Percentiles rank a stretch among this genome's conserved stretches.
phyloP scores from a whole-genome alignment of 2,113 vertebrate genomes.

The Dipodomys spectabilis region DNA sequence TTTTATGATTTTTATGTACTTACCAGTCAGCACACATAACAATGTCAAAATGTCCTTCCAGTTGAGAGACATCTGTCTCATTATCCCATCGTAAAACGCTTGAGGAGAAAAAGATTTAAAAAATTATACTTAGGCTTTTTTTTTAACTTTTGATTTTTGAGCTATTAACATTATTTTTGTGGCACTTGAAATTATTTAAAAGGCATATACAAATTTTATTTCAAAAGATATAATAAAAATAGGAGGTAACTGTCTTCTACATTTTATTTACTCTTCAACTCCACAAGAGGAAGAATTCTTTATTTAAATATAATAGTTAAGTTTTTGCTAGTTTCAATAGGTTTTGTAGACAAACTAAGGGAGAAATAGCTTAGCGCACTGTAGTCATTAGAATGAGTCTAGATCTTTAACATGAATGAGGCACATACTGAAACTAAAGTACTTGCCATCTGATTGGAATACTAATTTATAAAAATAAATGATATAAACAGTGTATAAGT shows the following conservation, averaged over 20 bases:
- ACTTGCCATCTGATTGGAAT: slow-evolving; percentile 37
- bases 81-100: slow-evolving; percentile 99
- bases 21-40: slow-evolving; percentile 99
- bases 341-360: slow-evolving; percentile 52
- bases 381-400: slow-evolving; percentile 35
- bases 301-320: slow-evolving; percentile 59
- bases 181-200: slow-evolving; percentile 78
- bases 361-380: slow-evolving; percentile 53
- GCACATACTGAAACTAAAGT: slow-evolving; percentile 51
- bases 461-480: slow-evolving; percentile 69
- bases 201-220: slow-evolving; percentile 77
- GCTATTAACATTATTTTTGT: slow-evolving; percentile 84
- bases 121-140: slow-evolving; percentile 85
- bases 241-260: slow-evolving; percentile 57
- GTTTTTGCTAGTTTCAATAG: slow-evolving; percentile 53
- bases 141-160: slow-evolving; percentile 83
- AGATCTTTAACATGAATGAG: slow-evolving; percentile 49
- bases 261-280: slow-evolving; percentile 77
- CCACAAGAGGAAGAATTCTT: slow-evolving; percentile 69
- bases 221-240: slow-evolving; percentile 74
- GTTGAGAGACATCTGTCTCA: slow-evolving; percentile 94
- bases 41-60: slow-evolving; percentile 98
- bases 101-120: slow-evolving; percentile 85
- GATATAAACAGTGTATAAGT: background rate
- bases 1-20: slow-evolving; percentile 92